Percentiles rank a stretch among this genome's conserved stretches.
These are phyloP conservation scores for Pogonomyrmex barbatus DNA, from an alignment of 1,140 invertebrate species.

Conservation along the genomic window DNA sequence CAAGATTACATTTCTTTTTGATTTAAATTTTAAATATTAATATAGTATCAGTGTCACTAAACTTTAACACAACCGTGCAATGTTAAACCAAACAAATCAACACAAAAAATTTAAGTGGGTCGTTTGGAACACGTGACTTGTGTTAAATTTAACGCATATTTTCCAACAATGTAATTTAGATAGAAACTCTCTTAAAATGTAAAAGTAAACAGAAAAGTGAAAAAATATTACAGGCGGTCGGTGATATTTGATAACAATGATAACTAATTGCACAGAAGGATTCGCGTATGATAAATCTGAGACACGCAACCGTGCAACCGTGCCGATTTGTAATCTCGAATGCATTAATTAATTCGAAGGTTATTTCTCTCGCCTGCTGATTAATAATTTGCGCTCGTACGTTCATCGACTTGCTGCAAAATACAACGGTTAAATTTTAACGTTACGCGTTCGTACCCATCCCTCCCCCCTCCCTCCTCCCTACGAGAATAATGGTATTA, in stretches of 20 bases:
- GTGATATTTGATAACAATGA: neutral
- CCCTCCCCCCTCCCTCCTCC: neutral
- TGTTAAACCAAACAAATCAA: no score
- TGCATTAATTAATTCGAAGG: conserved; percentile 54
- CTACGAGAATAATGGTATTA: neutral
- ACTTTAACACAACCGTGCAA: no score
- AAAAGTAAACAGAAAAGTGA: no score
- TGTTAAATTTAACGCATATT: no score
- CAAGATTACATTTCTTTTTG: no score
- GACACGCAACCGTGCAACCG: neutral
- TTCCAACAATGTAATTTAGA: no score
- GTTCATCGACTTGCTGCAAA: neutral
- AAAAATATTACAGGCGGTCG: neutral
- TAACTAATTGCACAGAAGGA: neutral
- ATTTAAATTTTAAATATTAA: no score
- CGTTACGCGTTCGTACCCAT: neutral
- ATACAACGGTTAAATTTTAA: conserved; percentile 24
- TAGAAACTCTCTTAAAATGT: no score
- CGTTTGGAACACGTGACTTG: no score
- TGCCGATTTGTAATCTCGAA: conserved; percentile 20
- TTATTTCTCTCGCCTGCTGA: conserved; percentile 35
- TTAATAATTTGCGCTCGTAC: neutral
- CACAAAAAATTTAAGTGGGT: no score
- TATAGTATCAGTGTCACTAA: no score
- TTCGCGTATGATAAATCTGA: neutral